These are phyloP conservation scores for Daktulosphaira vitifoliae DNA, from an alignment of 1,140 invertebrate species.

Conservation along the genomic window DNA sequence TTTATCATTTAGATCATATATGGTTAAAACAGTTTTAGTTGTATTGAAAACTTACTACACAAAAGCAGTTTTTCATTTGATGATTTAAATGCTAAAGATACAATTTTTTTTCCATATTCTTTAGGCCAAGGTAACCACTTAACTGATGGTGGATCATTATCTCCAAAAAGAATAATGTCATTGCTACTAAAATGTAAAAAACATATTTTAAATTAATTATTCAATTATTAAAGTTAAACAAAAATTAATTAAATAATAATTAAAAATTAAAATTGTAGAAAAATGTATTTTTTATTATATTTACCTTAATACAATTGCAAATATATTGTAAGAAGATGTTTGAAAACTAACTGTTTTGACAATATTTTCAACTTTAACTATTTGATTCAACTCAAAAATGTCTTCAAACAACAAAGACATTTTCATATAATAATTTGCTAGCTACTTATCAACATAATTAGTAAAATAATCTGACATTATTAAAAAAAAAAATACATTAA, in stretches of 20 bases:
- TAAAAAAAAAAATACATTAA: too few species aligned
- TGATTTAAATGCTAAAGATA: constrained; percentile 20
- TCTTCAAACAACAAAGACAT: constrained; percentile 9
- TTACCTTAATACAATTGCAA: constrained; percentile 23
- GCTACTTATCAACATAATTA: too few species aligned
- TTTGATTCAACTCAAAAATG: background rate
- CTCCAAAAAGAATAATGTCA: constrained; percentile 21
- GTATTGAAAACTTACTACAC: constrained; percentile 12
- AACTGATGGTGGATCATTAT: background rate
- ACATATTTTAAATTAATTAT: background rate
- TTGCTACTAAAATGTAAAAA: constrained; percentile 16
- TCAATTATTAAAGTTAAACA: background rate
- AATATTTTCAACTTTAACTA: constrained; percentile 1
- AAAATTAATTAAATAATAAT: background rate
- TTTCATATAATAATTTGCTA: background rate
- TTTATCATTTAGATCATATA: too few species aligned
- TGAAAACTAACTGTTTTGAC: constrained; percentile 14
- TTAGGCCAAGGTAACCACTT: constrained; percentile 26
- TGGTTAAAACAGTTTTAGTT: too few species aligned
- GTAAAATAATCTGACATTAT: too few species aligned
- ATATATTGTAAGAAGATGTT: constrained; percentile 10
- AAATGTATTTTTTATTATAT: too few species aligned
- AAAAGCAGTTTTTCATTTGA: constrained; percentile 18
- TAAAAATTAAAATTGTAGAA: background rate
- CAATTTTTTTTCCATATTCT: constrained; percentile 17